Percentiles rank a stretch among this genome's conserved stretches.
Evolutionary conservation across 2,888 invertebrate genomes (phyloP).

Genomic region (Drosophila paucipuncta): DNA sequence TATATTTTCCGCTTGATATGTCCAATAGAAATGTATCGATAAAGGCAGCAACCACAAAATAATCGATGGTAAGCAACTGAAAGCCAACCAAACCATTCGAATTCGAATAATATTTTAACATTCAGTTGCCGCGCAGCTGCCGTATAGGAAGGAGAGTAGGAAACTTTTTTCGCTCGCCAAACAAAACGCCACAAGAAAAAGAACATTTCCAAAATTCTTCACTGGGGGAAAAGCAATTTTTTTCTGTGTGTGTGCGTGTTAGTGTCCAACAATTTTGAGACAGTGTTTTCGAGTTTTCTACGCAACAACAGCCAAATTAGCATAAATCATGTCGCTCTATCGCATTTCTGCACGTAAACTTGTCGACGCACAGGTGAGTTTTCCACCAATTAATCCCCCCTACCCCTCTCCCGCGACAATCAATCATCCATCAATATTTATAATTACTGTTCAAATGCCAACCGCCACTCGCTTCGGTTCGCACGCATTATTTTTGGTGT

Average conservation of each 20-base stretch:
- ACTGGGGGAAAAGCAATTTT: slow-evolving; percentile 71
- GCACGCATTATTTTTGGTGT: slow-evolving; percentile 7
- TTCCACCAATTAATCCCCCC: neutral
- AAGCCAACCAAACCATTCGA: slow-evolving; percentile 51
- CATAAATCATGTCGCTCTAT: slow-evolving; percentile 88
- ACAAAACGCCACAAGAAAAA: slow-evolving; percentile 63
- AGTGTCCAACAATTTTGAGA: slow-evolving; percentile 54
- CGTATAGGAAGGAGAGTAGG: slow-evolving; percentile 67
- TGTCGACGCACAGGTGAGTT: slow-evolving; percentile 88
- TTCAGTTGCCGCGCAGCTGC: slow-evolving; percentile 78
- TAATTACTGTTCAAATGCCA: slow-evolving; percentile 23
- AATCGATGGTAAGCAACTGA: slow-evolving; percentile 47
- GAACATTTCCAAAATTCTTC: slow-evolving; percentile 74
- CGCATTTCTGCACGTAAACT: slow-evolving; percentile 88
- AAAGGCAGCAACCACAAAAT: slow-evolving; percentile 11
- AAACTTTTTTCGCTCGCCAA: slow-evolving; percentile 64
- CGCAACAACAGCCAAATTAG: slow-evolving; percentile 45
- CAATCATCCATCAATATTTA: neutral
- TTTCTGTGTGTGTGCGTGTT: slow-evolving; percentile 77
- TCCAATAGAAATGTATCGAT: slow-evolving; percentile 38
- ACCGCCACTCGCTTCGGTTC: slow-evolving; percentile 1
- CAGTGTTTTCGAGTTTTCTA: slow-evolving; percentile 44
- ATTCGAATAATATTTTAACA: slow-evolving; percentile 61
- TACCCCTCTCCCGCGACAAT: neutral
- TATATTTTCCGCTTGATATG: neutral